These are phyloP conservation scores for Nemopilema nomurai DNA, from an alignment of 30 jellyfish, hydroid and myxozoan species.

Conservation along the genomic window DNA sequence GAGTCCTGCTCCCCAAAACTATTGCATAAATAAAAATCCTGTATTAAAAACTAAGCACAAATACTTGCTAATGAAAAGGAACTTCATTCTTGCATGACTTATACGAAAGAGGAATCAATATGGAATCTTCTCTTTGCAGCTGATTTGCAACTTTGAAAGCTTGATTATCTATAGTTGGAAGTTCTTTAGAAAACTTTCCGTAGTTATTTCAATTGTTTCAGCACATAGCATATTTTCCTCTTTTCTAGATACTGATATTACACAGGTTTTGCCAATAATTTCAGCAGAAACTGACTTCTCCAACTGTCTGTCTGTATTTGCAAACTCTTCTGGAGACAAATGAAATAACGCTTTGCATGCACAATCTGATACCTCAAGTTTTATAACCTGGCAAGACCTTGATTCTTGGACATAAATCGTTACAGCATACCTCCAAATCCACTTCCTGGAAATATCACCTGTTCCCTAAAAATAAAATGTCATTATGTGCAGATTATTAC, in stretches of 20 bases:
- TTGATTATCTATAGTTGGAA: not conserved
- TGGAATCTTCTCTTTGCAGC: no score
- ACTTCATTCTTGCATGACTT: no score
- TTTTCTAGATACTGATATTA: constrained; percentile 12
- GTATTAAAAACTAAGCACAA: no score
- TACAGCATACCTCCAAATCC: constrained; percentile 48
- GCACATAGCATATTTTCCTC: not conserved
- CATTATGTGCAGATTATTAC: no score
- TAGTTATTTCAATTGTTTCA: constrained; percentile 25
- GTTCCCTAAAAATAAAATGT: not conserved
- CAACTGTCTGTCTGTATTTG: not conserved
- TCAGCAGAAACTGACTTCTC: not conserved
- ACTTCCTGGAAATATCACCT: not conserved
- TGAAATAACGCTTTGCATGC: constrained; percentile 40
- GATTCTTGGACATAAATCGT: not conserved
- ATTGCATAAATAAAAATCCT: no score
- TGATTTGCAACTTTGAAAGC: no score
- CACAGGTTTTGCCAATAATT: constrained; percentile 16
- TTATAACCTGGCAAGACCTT: not conserved
- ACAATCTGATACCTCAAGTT: constrained; percentile 13
- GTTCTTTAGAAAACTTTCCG: constrained; percentile 39
- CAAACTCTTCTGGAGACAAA: constrained; percentile 20
- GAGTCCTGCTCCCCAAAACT: no score
- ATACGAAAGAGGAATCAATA: no score
- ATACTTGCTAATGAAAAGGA: no score